These are phyloP conservation scores for Camponotus fellah DNA, from an alignment of 2,888 invertebrate genomes.

Conservation along the genomic window DNA sequence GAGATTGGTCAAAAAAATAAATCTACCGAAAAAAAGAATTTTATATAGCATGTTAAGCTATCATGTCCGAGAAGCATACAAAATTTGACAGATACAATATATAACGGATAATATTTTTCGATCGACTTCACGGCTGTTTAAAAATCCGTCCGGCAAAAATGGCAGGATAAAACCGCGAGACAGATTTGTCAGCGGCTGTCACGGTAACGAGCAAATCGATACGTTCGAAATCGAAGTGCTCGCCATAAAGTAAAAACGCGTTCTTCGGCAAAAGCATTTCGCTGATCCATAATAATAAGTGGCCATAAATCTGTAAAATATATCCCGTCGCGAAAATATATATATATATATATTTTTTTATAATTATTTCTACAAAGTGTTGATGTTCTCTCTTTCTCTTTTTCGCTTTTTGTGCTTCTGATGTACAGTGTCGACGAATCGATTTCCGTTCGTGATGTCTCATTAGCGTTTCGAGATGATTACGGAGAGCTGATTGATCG, in stretches of 20 bases:
- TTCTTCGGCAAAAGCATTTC: slow-evolving; percentile 6
- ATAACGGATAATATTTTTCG: background rate
- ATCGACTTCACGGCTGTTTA: background rate
- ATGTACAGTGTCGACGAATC: slow-evolving; percentile 11
- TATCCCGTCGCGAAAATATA: background rate
- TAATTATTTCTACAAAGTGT: background rate
- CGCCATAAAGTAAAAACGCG: slow-evolving; percentile 6
- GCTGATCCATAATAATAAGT: slow-evolving; percentile 23
- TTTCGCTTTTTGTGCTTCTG: background rate
- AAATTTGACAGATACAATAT: background rate
- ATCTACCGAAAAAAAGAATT: background rate
- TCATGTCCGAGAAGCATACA: background rate
- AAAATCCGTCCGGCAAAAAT: slow-evolving; percentile 7
- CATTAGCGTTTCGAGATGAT: slow-evolving; percentile 19
- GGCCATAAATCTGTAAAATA: slow-evolving; percentile 24
- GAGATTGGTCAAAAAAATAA: background rate
- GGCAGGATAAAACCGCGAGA: background rate
- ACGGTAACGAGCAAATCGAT: slow-evolving; percentile 44
- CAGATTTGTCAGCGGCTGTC: slow-evolving; percentile 38
- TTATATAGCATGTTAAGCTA: background rate
- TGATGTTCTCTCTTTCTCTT: background rate
- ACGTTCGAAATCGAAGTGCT: slow-evolving; percentile 15
- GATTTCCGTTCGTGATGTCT: slow-evolving; percentile 7
- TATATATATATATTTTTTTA: background rate
- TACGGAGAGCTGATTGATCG: background rate